These are phyloP conservation scores for Callyntrura guangdongensis DNA, from an alignment of 2,888 invertebrate species.

Conservation along the genomic window DNA sequence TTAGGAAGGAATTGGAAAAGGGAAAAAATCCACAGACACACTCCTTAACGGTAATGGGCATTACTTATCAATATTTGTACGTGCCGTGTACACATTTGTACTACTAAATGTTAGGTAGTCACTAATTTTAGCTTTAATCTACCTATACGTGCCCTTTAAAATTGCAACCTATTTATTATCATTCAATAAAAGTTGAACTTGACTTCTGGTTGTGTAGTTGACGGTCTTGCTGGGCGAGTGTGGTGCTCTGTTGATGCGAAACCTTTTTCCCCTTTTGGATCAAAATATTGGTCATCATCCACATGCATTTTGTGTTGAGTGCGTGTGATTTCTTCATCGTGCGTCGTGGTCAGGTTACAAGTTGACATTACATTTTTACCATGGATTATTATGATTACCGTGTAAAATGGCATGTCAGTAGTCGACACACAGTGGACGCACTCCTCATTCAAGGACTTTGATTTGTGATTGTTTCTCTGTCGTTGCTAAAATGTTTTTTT, in stretches of 20 bases:
- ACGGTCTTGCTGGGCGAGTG: constrained; percentile 16
- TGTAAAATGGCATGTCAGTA: neutral
- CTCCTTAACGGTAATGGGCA: neutral
- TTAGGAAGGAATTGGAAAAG: too few relatives aligned
- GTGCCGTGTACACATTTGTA: too few relatives aligned
- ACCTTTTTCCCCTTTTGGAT: too few relatives aligned
- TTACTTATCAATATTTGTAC: too few relatives aligned
- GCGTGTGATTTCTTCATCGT: too few relatives aligned
- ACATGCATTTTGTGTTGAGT: too few relatives aligned
- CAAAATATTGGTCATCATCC: too few relatives aligned
- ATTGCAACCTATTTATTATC: neutral
- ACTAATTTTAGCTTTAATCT: constrained; percentile 5
- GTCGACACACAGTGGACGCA: constrained; percentile 1
- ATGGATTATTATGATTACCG: neutral
- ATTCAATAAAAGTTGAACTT: constrained; percentile 46
- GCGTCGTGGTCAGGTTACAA: constrained; percentile 30
- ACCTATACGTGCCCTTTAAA: neutral
- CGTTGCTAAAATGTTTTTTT: too few relatives aligned
- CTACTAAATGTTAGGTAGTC: too few relatives aligned
- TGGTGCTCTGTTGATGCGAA: too few relatives aligned
- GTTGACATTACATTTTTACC: constrained; percentile 15
- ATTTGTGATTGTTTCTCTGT: constrained; percentile 29
- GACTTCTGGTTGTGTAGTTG: constrained; percentile 44
- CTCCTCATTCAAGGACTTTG: constrained; percentile 32
- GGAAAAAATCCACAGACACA: neutral